phyloP scores from a whole-genome alignment of 1,140 invertebrate species.

The Caenorhabditis tropicalis region DNA sequence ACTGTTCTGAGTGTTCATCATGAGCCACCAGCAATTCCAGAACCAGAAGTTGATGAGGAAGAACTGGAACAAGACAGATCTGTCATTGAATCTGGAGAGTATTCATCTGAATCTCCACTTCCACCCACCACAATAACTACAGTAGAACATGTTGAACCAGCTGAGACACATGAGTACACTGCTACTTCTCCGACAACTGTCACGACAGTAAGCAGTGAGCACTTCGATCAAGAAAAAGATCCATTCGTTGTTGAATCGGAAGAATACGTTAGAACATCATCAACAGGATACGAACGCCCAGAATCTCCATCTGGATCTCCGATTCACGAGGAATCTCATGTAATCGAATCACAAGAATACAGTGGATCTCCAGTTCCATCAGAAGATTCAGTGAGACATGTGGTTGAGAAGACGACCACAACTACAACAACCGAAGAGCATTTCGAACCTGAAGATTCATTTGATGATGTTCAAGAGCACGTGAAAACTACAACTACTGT shows the following conservation, averaged over 20 bases:
- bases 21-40: conserved; percentile 22
- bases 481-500: neutral
- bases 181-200: neutral
- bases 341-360: neutral
- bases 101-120: neutral
- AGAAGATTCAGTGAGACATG: neutral
- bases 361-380: conserved; percentile 9
- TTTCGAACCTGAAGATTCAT: conserved; percentile 36
- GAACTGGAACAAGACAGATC: conserved; percentile 1
- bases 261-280: neutral
- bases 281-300: neutral
- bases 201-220: neutral
- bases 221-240: neutral
- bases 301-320: conserved; percentile 10
- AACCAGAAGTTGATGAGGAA: conserved; percentile 30
- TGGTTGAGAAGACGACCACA: conserved; percentile 15
- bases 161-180: neutral
- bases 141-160: neutral
- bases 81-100: conserved; percentile 11
- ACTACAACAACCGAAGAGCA: neutral
- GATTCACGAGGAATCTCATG: neutral
- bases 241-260: neutral
- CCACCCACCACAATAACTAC: neutral
- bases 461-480: neutral
- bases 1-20: conserved; percentile 29